These are phyloP conservation scores for Petrolisthes manimaculis DNA, from an alignment of 2,888 invertebrate genomes.

Conservation along the genomic window DNA sequence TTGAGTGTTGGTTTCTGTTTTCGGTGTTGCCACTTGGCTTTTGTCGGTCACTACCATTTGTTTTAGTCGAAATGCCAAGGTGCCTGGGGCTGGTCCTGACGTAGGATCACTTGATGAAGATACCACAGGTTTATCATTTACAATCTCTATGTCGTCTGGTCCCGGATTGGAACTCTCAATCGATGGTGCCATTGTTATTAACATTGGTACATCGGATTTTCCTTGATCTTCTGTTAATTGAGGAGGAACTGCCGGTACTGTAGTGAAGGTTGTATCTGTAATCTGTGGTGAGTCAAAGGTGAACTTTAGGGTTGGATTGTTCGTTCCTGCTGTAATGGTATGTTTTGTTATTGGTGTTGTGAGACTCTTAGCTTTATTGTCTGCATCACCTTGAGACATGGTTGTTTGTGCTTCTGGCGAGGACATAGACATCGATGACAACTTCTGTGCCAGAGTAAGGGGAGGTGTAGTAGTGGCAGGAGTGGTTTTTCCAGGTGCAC, in stretches of 20 bases:
- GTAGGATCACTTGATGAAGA: neutral
- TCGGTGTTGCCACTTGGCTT: neutral
- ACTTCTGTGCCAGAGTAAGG: neutral
- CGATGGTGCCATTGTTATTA: slow-evolving; percentile 1
- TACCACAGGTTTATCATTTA: neutral
- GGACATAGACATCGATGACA: neutral
- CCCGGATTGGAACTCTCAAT: neutral
- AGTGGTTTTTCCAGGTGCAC: neutral
- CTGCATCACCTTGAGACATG: neutral
- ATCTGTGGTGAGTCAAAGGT: neutral
- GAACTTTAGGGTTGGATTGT: neutral
- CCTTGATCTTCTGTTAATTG: neutral
- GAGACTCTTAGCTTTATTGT: neutral
- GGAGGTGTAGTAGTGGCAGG: neutral
- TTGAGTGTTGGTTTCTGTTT: neutral
- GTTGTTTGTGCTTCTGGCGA: neutral
- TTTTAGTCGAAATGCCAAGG: neutral
- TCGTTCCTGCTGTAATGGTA: neutral
- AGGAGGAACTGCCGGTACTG: slow-evolving; percentile 2
- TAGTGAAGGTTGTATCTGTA: neutral
- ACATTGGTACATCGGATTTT: neutral
- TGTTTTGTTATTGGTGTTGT: slow-evolving; percentile 5
- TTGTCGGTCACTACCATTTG: neutral
- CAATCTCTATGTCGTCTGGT: neutral
- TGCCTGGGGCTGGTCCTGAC: neutral